Evolutionary conservation across 2,797 vertebrate genomes (phyloP).

Genomic region (Molossus alvarezi): DNA sequence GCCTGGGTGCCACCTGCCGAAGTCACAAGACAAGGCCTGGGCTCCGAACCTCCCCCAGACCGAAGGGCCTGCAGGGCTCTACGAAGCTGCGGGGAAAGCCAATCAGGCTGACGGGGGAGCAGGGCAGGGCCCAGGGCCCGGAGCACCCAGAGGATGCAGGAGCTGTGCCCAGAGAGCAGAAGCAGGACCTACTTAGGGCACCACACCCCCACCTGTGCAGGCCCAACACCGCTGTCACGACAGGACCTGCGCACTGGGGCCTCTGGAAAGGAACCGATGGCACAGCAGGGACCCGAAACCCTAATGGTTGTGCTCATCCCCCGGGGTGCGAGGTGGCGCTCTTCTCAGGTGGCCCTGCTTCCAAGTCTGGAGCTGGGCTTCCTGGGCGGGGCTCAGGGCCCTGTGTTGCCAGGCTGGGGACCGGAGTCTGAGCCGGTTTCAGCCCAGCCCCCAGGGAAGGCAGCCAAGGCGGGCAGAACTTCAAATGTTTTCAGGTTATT

Average conservation of each 20-base stretch:
- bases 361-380: neutral
- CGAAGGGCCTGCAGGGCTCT: neutral
- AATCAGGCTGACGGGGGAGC: neutral
- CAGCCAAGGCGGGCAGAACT: constrained; percentile 69
- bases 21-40: neutral
- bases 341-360: neutral
- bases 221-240: neutral
- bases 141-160: no score
- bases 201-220: neutral
- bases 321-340: neutral
- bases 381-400: neutral
- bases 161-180: neutral
- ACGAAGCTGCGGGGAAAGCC: neutral
- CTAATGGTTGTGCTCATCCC: neutral
- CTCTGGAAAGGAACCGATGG: neutral
- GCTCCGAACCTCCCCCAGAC: neutral
- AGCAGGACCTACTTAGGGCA: neutral
- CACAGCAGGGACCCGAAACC: neutral
- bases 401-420: neutral
- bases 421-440: neutral
- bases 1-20: neutral
- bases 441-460: constrained; percentile 45
- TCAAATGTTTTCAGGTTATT: constrained; percentile 76
- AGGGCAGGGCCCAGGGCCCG: neutral
- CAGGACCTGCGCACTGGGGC: no score